Evolutionary conservation across 2,888 invertebrate species (phyloP), one percentile per base, ranked within the genome.

Genomic region (Zaprionus obscuricornis): DNA sequence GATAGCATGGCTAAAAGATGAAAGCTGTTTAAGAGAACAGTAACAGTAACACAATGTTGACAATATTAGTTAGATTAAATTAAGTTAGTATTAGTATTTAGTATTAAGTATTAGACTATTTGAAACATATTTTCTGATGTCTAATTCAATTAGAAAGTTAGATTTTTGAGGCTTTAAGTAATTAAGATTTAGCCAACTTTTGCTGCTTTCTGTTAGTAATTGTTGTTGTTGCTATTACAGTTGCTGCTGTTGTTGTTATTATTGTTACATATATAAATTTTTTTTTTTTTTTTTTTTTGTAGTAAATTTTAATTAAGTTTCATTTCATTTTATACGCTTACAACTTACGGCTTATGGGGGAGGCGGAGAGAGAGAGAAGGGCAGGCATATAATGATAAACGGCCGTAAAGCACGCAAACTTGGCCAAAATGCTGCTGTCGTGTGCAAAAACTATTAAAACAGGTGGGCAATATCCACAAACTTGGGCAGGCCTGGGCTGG

Each of bases 361-460:
- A n/a, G n/a, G n/a, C n/a, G n/a, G n/a, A n/a, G n/a, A n/a, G n/a
- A n/a, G n/a, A n/a, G n/a, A n/a, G n/a, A n/a, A 6, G 5, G 8
- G 5, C 24, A 24, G 24, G n/a, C n/a, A n/a, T n/a, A n/a, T n/a
- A n/a, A 42, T 76, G 76, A 76, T 73, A 56, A 74, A 77, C 49
- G 54, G 57, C 52, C 17, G n/a, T 22, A n/a, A 33, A 52, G 40
- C 85, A 75, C 78, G 79, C 85, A 47, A 85, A 83, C 57, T 52
- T 74, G 78, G 85, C 71, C 83, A 59, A 75, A 82, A 75, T 56
- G 59, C 43, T 46, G 57, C 43, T 59, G 55, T 31, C 75, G 85
- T 78, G 82, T 59, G 59, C 46, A 43, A 54, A 43, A 56, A 63
- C 75, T 63, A 78, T 82, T 85, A 85, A 77, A 85, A 85, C 77